Evolutionary conservation across 1,140 invertebrate genomes (phyloP).

Genomic region (Ostrea edulis): DNA sequence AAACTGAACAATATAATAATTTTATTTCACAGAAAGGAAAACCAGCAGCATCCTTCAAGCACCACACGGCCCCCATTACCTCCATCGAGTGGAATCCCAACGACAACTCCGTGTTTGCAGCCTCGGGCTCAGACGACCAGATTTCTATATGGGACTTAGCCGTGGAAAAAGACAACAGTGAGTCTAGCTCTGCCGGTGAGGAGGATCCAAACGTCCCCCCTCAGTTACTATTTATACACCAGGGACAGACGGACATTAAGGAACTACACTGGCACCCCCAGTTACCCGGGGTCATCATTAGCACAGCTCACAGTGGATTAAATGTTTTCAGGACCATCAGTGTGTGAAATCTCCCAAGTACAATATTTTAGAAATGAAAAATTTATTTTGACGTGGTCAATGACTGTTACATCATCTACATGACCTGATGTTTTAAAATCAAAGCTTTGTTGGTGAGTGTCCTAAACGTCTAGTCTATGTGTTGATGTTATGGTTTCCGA

Average conservation of each 20-base stretch:
- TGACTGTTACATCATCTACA: no score
- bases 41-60: slow-evolving; percentile 95
- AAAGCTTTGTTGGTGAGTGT: no score
- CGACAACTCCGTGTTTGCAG: slow-evolving; percentile 95
- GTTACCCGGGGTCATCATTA: slow-evolving; percentile 94
- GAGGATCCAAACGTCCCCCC: slow-evolving; percentile 89
- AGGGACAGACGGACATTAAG: slow-evolving; percentile 98
- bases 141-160: slow-evolving; percentile 98
- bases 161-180: slow-evolving; percentile 89
- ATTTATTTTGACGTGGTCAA: no score
- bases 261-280: slow-evolving; percentile 99
- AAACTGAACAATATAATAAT: not conserved
- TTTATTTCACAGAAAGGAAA: slow-evolving; percentile 81
- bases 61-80: slow-evolving; percentile 94
- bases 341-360: slow-evolving; percentile 83
- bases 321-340: slow-evolving; percentile 99
- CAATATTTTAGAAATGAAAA: not conserved
- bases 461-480: no score
- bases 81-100: slow-evolving; percentile 98
- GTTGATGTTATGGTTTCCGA: no score
- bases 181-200: slow-evolving; percentile 69
- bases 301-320: slow-evolving; percentile 95
- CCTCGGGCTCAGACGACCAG: slow-evolving; percentile 96
- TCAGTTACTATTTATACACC: slow-evolving; percentile 98
- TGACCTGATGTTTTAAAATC: no score